These are phyloP conservation scores for Butastur rufipennis DNA, from an alignment of 2,113 vertebrate genomes.

Conservation along the genomic window DNA sequence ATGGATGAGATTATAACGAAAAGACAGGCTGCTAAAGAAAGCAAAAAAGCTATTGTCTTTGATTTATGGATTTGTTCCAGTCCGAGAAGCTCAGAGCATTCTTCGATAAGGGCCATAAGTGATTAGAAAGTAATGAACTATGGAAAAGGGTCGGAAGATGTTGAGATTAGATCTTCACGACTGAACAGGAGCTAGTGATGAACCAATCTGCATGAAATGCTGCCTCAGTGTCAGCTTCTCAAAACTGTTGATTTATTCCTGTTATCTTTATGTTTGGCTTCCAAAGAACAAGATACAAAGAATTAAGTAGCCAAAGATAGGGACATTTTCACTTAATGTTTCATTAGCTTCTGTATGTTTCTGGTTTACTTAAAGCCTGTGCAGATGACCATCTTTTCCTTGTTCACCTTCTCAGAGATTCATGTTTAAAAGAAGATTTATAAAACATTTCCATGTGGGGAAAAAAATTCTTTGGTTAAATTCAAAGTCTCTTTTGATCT, in stretches of 20 bases:
- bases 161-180: conserved; percentile 50
- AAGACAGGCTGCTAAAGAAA: neutral
- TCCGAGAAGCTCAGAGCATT: neutral
- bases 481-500: conserved; percentile 5
- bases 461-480: neutral
- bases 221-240: neutral
- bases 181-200: conserved; percentile 4
- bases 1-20: neutral
- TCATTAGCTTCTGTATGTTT: neutral
- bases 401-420: neutral
- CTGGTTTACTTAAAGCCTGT: neutral
- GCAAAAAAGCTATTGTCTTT: conserved; percentile 22
- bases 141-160: conserved; percentile 29
- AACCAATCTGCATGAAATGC: conserved; percentile 37
- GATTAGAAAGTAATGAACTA: conserved; percentile 65
- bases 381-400: neutral
- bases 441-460: neutral
- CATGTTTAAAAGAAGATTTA: neutral
- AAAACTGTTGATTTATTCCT: conserved; percentile 10
- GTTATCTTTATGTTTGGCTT: conserved; percentile 9
- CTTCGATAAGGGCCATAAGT: conserved; percentile 29
- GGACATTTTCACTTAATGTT: neutral
- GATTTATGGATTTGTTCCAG: conserved; percentile 63
- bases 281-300: neutral
- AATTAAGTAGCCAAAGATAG: neutral